phyloP scores from a whole-genome alignment of 2,888 invertebrate genomes.

The Hartigia nigra region DNA sequence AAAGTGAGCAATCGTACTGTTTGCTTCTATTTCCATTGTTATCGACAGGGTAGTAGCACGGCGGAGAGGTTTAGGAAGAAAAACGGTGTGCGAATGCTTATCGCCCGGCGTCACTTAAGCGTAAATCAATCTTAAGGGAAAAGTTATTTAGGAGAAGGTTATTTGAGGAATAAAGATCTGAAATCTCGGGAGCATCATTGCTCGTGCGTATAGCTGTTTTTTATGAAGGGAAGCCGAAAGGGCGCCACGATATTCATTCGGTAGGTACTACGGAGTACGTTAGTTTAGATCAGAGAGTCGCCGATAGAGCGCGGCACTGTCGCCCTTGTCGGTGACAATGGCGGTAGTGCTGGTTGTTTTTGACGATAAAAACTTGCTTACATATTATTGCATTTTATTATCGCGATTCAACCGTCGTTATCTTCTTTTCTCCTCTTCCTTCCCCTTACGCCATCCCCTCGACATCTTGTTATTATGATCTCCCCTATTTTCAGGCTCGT shows the following conservation, averaged over 20 bases:
- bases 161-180: not conserved
- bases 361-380: conserved; percentile 21
- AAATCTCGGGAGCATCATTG: not conserved
- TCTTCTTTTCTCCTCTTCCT: not conserved
- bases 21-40: not conserved
- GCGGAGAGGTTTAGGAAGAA: not conserved
- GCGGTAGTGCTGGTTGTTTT: not conserved
- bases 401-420: conserved; percentile 7
- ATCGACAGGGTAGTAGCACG: not conserved
- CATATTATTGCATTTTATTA: conserved; percentile 17
- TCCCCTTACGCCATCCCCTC: not conserved
- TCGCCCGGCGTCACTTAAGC: not conserved
- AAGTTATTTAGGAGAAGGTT: not conserved
- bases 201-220: not conserved
- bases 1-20: not conserved
- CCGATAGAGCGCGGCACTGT: not conserved
- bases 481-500: not conserved
- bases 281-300: not conserved
- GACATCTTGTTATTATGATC: not conserved
- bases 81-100: not conserved
- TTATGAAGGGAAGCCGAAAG: not conserved
- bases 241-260: not conserved
- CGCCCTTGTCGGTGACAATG: not conserved
- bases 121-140: not conserved
- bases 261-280: not conserved